These are phyloP conservation scores for Catostomus latipinnis DNA, from an alignment of 2,797 vertebrate species.

Conservation along the genomic window DNA sequence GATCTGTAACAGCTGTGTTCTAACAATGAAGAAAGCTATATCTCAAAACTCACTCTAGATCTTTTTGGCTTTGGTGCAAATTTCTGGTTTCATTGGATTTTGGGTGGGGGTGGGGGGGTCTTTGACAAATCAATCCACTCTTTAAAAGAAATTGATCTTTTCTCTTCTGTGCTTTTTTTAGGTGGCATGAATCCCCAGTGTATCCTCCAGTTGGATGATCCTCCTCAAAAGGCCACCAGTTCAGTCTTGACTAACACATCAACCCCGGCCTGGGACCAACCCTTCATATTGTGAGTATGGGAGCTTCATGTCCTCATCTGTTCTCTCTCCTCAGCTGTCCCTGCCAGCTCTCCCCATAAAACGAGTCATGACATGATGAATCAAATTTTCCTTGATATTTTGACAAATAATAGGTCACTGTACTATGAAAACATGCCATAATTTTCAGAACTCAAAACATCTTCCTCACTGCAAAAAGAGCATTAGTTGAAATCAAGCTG, in stretches of 20 bases:
- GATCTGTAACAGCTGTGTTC: neutral
- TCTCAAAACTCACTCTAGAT: neutral
- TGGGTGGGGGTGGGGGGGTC: neutral
- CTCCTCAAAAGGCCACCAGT: slow-evolving; percentile 86
- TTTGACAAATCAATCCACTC: neutral
- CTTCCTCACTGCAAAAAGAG: too few relatives aligned
- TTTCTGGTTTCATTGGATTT: neutral
- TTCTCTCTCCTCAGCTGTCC: slow-evolving; percentile 6
- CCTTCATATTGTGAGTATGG: slow-evolving; percentile 90
- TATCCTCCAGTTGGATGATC: slow-evolving; percentile 86
- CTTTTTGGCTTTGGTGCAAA: neutral
- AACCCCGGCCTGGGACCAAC: slow-evolving; percentile 88
- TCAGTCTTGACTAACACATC: slow-evolving; percentile 76
- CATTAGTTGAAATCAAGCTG: too few relatives aligned
- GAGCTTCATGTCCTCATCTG: too few relatives aligned
- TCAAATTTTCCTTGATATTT: too few relatives aligned
- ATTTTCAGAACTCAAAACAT: too few relatives aligned
- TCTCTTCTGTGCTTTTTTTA: slow-evolving; percentile 62
- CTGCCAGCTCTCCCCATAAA: neutral
- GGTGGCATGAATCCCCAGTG: slow-evolving; percentile 81
- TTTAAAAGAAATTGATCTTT: neutral
- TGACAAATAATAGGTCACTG: too few relatives aligned
- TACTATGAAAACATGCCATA: too few relatives aligned
- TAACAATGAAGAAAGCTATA: neutral
- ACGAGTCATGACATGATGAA: too few relatives aligned